phyloP scores from a whole-genome alignment of 2,797 vertebrate species.

The Botia kubotai region DNA sequence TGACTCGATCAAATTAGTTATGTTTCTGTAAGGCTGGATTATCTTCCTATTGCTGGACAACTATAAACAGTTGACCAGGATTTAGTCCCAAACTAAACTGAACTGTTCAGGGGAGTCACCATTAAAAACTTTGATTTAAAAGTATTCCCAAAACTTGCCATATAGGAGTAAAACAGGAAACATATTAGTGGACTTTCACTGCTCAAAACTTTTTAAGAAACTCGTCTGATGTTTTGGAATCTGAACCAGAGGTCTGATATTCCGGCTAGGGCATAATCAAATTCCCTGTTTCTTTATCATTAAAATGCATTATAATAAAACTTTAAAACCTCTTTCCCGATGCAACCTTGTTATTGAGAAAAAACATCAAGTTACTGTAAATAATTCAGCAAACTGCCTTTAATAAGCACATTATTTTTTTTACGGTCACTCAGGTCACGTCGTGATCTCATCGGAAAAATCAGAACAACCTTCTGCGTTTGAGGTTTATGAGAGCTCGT shows the following conservation, averaged over 20 bases:
- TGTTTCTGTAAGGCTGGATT: background rate
- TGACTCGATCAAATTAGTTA: background rate
- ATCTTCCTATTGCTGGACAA: background rate
- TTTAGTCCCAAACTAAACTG: background rate
- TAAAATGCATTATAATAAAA: constrained; percentile 61
- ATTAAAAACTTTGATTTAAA: no score
- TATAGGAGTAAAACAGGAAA: background rate
- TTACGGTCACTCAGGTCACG: constrained; percentile 27
- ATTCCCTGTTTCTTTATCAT: constrained; percentile 53
- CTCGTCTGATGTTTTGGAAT: constrained; percentile 4
- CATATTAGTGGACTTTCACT: background rate
- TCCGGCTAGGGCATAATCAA: constrained; percentile 49
- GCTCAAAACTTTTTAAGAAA: background rate
- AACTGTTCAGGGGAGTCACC: background rate
- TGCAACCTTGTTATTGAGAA: constrained; percentile 58
- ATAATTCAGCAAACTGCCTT: constrained; percentile 62
- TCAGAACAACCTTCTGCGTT: background rate
- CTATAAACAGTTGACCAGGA: background rate
- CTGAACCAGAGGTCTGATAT: background rate
- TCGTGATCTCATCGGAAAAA: constrained; percentile 30
- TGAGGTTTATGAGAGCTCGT: constrained; percentile 16
- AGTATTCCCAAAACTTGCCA: background rate
- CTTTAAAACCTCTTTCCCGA: constrained; percentile 58
- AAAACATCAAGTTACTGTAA: constrained; percentile 59
- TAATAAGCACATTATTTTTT: constrained; percentile 60